A percentile compares a stretch with the other conserved stretches of the same genome.
These are phyloP conservation scores for Druceiella hillmani DNA, from an alignment of 2,888 invertebrate species.

Conservation along the genomic window DNA sequence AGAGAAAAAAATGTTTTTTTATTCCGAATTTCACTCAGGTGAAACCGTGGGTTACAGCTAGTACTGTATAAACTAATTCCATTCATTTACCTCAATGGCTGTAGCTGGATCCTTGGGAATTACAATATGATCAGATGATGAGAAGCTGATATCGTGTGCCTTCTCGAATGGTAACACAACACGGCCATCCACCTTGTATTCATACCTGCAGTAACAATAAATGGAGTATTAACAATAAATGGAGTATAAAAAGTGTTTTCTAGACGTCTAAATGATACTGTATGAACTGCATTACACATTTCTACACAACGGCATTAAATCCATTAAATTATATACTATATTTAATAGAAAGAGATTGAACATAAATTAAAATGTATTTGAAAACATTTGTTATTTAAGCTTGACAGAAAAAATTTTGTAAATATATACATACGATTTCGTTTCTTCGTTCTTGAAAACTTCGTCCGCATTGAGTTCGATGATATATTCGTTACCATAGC, in stretches of 20 bases:
- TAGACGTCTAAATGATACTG: no score
- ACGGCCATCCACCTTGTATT: constrained; percentile 42
- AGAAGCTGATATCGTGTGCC: constrained; percentile 51
- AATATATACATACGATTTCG: constrained; percentile 26
- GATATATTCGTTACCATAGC: constrained; percentile 40
- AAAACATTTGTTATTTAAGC: constrained; percentile 13
- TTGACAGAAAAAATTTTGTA: constrained; percentile 4
- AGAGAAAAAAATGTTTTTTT: no score
- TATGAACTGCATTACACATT: no score
- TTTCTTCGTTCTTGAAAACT: constrained; percentile 33
- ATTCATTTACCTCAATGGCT: constrained; percentile 31
- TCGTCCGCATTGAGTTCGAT: constrained; percentile 40
- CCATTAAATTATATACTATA: no score
- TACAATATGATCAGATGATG: constrained; percentile 33
- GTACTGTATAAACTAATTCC: no score
- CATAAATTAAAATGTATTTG: no score
- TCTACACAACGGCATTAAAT: no score
- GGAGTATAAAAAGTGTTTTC: no score
- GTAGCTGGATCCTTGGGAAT: constrained; percentile 38
- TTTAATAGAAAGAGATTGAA: no score
- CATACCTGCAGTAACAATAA: constrained; percentile 39
- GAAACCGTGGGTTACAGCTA: no score
- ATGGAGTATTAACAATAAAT: no score
- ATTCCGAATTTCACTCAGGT: no score
- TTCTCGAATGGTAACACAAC: constrained; percentile 53